Percentiles rank a stretch among this genome's conserved stretches.
phyloP scores from a whole-genome alignment of 1,140 invertebrate species.

The Psix sp. region DNA sequence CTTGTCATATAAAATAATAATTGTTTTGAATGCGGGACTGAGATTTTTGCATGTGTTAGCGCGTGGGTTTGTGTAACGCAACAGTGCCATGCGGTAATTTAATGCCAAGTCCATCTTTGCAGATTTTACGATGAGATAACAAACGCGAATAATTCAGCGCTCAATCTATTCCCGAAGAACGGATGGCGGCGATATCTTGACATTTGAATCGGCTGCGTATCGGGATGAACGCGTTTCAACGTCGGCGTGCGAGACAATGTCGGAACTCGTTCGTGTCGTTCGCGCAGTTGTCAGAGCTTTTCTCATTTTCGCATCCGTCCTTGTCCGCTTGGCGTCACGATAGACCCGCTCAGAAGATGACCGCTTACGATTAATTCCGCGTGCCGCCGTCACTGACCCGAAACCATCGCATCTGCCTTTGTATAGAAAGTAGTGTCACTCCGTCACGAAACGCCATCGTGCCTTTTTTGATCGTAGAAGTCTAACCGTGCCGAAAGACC shows the following conservation, averaged over 20 bases:
- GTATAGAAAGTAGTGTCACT: conserved; percentile 56
- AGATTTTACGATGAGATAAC: conserved; percentile 59
- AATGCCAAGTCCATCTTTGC: conserved; percentile 51
- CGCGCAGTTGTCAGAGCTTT: conserved; percentile 34
- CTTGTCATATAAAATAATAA: neutral
- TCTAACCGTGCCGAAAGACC: conserved; percentile 40
- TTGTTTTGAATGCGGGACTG: neutral
- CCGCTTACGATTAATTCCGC: conserved; percentile 43
- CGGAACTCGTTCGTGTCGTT: conserved; percentile 48
- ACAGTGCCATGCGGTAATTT: conserved; percentile 54
- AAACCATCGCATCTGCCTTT: conserved; percentile 45
- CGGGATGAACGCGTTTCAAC: conserved; percentile 39
- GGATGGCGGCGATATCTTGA: conserved; percentile 60
- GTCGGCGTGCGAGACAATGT: conserved; percentile 50
- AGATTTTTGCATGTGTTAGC: neutral
- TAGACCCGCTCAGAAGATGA: conserved; percentile 33
- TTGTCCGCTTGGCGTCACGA: conserved; percentile 42
- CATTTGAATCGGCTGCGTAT: conserved; percentile 58
- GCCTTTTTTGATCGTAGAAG: conserved; percentile 38
- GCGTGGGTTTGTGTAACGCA: conserved; percentile 31
- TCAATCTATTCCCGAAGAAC: conserved; percentile 58
- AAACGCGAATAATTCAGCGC: conserved; percentile 61
- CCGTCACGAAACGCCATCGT: conserved; percentile 49
- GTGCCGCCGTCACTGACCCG: conserved; percentile 46
- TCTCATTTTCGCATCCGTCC: conserved; percentile 55